These are phyloP conservation scores for Drosophila ironensis DNA, from an alignment of 1,140 invertebrate species.

Conservation along the genomic window DNA sequence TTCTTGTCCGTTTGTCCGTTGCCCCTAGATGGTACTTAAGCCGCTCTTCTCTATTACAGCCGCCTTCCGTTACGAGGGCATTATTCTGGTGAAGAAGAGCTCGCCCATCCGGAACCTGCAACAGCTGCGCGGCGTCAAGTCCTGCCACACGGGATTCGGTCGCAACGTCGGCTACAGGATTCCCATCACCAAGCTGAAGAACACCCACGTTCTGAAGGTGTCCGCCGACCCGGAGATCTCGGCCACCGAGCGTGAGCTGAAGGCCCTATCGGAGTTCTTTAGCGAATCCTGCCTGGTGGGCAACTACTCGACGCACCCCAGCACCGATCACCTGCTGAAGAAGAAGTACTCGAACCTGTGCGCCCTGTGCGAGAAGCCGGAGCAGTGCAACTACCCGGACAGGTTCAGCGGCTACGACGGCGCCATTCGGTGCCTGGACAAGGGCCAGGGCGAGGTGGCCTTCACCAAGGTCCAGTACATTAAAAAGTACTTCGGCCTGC, in stretches of 20 bases:
- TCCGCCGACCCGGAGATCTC: slow-evolving; percentile 87
- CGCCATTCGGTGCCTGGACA: slow-evolving; percentile 89
- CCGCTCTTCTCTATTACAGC: slow-evolving; percentile 83
- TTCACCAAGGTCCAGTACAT: slow-evolving; percentile 92
- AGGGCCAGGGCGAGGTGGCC: slow-evolving; percentile 90
- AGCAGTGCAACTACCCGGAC: slow-evolving; percentile 91
- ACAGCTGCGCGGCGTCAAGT: slow-evolving; percentile 87
- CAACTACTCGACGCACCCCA: slow-evolving; percentile 88
- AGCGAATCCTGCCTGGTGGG: slow-evolving; percentile 90
- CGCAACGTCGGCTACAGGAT: slow-evolving; percentile 91
- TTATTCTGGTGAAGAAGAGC: slow-evolving; percentile 89
- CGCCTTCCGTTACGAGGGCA: slow-evolving; percentile 89
- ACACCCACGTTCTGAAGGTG: slow-evolving; percentile 86
- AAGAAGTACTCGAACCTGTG: slow-evolving; percentile 88
- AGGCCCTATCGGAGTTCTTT: slow-evolving; percentile 88
- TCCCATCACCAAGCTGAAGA: slow-evolving; percentile 88
- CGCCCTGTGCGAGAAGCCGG: slow-evolving; percentile 87
- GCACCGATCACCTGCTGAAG: slow-evolving; percentile 87
- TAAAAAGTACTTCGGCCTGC: slow-evolving; percentile 88
- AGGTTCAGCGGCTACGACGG: slow-evolving; percentile 92
- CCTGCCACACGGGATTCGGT: slow-evolving; percentile 91
- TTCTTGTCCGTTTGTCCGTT: no score
- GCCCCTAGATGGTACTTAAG: no score
- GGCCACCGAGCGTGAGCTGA: slow-evolving; percentile 89
- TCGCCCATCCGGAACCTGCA: slow-evolving; percentile 85